These are phyloP conservation scores for Saccostrea glomerata DNA, from an alignment of 1,140 invertebrate species.

Conservation along the genomic window DNA sequence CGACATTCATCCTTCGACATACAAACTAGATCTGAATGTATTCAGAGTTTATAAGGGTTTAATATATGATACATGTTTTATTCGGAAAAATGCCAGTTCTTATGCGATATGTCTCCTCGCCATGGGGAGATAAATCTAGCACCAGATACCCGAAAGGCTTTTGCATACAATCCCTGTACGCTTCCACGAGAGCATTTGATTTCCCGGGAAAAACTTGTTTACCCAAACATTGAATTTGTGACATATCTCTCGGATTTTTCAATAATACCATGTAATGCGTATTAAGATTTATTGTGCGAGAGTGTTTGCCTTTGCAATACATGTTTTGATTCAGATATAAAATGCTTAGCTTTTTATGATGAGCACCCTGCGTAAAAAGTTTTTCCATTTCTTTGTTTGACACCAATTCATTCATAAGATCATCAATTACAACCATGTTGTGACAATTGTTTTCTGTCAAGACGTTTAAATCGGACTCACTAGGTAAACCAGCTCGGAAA, in stretches of 20 bases:
- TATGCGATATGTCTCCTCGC: constrained; percentile 28
- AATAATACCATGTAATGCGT: constrained; percentile 51
- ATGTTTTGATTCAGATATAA: constrained; percentile 35
- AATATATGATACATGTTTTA: constrained; percentile 31
- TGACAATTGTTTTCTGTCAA: background rate
- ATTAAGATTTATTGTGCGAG: constrained; percentile 47
- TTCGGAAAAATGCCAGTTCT: constrained; percentile 33
- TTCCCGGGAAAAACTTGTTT: constrained; percentile 38
- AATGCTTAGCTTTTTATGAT: constrained; percentile 45
- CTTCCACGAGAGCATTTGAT: background rate
- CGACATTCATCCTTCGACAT: too few species aligned
- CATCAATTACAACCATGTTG: background rate
- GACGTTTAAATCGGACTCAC: too few species aligned
- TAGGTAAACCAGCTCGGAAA: background rate
- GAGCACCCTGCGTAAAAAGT: background rate
- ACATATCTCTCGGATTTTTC: constrained; percentile 47
- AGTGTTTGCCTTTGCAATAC: background rate
- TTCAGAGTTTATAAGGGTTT: background rate
- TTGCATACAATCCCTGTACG: background rate
- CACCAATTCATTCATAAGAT: constrained; percentile 1
- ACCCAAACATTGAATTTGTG: background rate
- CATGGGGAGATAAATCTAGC: constrained; percentile 36
- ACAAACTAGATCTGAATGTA: too few species aligned
- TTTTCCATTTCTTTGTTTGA: background rate
- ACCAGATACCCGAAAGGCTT: constrained; percentile 41